Conservation (phyloP, 1,140 invertebrate species). For the Drosophila bocqueti region DNA sequence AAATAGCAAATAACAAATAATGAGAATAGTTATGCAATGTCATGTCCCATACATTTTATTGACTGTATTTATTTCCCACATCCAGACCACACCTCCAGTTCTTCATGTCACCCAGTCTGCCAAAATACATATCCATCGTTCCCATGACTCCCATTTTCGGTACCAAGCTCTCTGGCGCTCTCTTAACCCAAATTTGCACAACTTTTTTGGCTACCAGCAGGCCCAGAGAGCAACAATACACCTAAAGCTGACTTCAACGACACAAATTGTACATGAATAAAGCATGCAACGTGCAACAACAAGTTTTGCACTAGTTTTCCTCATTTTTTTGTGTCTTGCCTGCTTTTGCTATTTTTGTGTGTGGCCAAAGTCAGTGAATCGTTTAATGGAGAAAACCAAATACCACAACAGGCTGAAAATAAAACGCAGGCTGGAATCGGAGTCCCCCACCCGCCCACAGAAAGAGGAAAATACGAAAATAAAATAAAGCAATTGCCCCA, state of each 20-base stretch:
- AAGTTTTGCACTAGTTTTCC: constrained; percentile 50
- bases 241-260: constrained; percentile 27
- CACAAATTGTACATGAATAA: constrained; percentile 59
- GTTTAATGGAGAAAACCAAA: constrained; percentile 48
- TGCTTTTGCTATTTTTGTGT: constrained; percentile 38
- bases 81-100: no score
- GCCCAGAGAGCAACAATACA: constrained; percentile 4
- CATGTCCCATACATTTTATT: not conserved
- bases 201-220: not conserved
- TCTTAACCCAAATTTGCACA: constrained; percentile 34
- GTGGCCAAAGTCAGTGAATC: constrained; percentile 51
- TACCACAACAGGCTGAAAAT: constrained; percentile 19
- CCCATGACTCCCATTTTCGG: constrained; percentile 25
- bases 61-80: not conserved
- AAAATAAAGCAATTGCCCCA: constrained; percentile 71
- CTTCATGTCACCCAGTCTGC: not conserved
- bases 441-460: constrained; percentile 3
- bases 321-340: constrained; percentile 19
- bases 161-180: constrained; percentile 18
- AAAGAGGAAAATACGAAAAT: constrained; percentile 31
- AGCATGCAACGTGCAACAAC: constrained; percentile 49
- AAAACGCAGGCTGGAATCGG: constrained; percentile 22
- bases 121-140: constrained; percentile 6
- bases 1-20: not conserved
- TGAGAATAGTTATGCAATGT: not conserved